A percentile compares a stretch with the other conserved stretches of the same genome.
Evolutionary conservation across 2,888 invertebrate species (phyloP).

Genomic region (Athripsodes cinereus): DNA sequence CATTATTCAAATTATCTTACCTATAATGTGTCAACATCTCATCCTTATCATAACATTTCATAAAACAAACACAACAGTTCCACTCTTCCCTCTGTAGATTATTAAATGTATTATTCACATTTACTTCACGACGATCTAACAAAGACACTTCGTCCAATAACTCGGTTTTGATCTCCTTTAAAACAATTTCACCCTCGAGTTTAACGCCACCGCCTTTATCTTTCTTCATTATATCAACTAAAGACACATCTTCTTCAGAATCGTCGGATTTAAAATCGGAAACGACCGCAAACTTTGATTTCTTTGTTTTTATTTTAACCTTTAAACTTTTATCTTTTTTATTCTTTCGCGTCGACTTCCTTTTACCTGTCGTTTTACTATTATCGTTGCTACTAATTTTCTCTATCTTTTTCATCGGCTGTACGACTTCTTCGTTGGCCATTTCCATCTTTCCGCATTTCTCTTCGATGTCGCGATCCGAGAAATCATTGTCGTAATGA

Average conservation of each 20-base stretch:
- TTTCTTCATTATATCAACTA: conserved; percentile 14
- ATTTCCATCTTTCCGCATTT: neutral
- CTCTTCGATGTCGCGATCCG: neutral
- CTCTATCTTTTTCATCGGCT: neutral
- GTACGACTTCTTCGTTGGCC: neutral
- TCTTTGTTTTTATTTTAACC: conserved; percentile 14
- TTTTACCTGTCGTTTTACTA: neutral
- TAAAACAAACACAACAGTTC: conserved; percentile 43
- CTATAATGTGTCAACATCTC: conserved; percentile 43
- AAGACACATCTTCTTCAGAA: conserved; percentile 15
- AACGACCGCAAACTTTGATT: neutral
- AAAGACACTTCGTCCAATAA: neutral
- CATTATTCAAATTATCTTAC: too few species aligned
- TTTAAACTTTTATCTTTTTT: conserved; percentile 14
- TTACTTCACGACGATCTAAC: neutral
- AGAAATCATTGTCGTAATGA: conserved; percentile 2
- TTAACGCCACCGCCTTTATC: conserved; percentile 33
- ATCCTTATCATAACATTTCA: conserved; percentile 32
- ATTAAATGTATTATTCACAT: conserved; percentile 7
- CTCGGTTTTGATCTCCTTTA: conserved; percentile 6
- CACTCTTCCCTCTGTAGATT: conserved; percentile 11
- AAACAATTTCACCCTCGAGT: neutral
- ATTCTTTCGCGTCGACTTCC: neutral
- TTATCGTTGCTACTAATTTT: too few species aligned
- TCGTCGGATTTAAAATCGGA: neutral